Evolutionary conservation across 1,140 invertebrate species (phyloP).

Genomic region (Eupristina koningsbergeri): DNA sequence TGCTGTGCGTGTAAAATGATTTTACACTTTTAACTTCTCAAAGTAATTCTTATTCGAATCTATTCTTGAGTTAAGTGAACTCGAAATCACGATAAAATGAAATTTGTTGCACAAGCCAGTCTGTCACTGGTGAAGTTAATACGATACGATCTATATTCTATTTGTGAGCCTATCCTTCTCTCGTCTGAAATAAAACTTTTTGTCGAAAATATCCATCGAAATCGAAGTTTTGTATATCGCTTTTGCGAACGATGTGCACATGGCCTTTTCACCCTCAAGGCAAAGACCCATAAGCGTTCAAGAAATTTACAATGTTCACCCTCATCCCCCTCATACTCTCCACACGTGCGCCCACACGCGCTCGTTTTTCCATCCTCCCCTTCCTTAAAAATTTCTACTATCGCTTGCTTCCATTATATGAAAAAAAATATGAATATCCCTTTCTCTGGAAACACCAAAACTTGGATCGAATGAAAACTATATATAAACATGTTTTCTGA

Average conservation of each 20-base stretch:
- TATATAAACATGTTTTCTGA: neutral
- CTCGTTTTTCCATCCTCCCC: neutral
- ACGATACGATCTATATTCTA: neutral
- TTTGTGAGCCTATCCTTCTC: neutral
- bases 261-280: slow-evolving; percentile 18
- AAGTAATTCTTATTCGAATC: too few species aligned
- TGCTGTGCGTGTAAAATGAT: too few species aligned
- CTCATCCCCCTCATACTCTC: slow-evolving; percentile 19
- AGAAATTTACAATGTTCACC: slow-evolving; percentile 48
- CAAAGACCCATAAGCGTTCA: slow-evolving; percentile 33
- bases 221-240: slow-evolving; percentile 21
- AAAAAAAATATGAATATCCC: slow-evolving; percentile 32
- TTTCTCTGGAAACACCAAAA: neutral
- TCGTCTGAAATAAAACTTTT: slow-evolving; percentile 27
- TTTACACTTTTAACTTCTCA: too few species aligned
- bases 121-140: neutral
- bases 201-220: slow-evolving; percentile 15
- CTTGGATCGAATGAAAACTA: slow-evolving; percentile 36
- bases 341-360: neutral
- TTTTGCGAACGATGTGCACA: slow-evolving; percentile 8
- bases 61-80: too few species aligned
- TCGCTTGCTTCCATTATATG: slow-evolving; percentile 18
- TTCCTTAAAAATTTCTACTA: slow-evolving; percentile 28
- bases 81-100: neutral
- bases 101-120: neutral